Evolutionary conservation across 2,797 vertebrate genomes (phyloP).

Genomic region (Eupleurogrammus muticus): DNA sequence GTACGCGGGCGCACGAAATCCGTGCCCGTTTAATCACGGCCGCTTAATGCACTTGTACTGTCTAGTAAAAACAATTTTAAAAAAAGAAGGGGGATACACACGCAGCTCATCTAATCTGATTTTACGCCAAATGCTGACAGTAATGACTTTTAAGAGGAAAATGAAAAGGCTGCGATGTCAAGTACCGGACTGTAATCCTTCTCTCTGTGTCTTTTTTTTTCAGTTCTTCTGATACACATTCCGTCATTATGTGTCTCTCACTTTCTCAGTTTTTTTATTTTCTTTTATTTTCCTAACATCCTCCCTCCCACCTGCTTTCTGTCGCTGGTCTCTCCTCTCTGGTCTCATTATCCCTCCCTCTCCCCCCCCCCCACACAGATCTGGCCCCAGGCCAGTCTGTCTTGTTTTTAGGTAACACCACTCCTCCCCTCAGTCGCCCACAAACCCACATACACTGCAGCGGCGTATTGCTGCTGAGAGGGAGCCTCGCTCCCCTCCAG

Average conservation of each 20-base stretch:
- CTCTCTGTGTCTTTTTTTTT: conserved; percentile 14
- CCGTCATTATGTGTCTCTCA: conserved; percentile 16
- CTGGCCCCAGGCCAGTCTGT: conserved; percentile 50
- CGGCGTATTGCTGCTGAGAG: conserved; percentile 32
- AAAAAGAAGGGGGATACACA: background rate
- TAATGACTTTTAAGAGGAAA: conserved; percentile 29
- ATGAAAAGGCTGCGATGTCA: conserved; percentile 40
- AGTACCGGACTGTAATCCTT: conserved; percentile 7
- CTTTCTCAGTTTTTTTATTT: too few relatives aligned
- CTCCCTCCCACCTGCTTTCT: conserved; percentile 50
- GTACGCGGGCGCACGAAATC: background rate
- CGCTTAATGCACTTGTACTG: conserved; percentile 9
- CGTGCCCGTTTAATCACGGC: conserved; percentile 30
- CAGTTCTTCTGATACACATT: conserved; percentile 6
- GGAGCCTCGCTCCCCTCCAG: conserved; percentile 36
- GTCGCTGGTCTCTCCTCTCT: conserved; percentile 14
- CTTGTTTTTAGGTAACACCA: conserved; percentile 60
- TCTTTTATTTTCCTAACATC: conserved; percentile 43
- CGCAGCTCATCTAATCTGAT: conserved; percentile 26
- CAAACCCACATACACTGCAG: conserved; percentile 33
- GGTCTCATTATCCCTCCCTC: conserved; percentile 19
- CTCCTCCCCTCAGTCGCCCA: conserved; percentile 44
- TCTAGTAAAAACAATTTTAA: too few relatives aligned
- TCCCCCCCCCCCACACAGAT: conserved; percentile 26
- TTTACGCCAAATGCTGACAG: background rate